A percentile compares a stretch with the other conserved stretches of the same genome.
phyloP scores from a whole-genome alignment of 2,888 invertebrate species.

The Caradrina clavipalpis region DNA sequence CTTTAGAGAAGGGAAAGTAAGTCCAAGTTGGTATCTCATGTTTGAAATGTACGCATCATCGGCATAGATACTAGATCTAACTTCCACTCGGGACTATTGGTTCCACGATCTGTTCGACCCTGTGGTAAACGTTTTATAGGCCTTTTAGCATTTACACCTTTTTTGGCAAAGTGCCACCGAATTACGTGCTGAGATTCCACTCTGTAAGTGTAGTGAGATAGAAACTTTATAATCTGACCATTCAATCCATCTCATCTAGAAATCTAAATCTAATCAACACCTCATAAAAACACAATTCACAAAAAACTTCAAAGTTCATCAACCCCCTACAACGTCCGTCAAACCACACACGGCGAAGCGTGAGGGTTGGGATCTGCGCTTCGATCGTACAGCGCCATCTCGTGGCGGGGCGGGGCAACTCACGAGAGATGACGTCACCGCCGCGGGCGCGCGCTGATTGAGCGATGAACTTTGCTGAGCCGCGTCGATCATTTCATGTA shows the following conservation, averaged over 20 bases:
- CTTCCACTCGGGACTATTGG: background rate
- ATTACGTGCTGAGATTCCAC: conserved; percentile 7
- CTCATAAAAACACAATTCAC: conserved; percentile 18
- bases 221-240: background rate
- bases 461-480: conserved; percentile 86
- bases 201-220: background rate
- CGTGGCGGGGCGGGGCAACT: conserved; percentile 82
- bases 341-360: conserved; percentile 78
- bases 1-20: background rate
- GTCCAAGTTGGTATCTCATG: background rate
- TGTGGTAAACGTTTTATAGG: too few relatives aligned
- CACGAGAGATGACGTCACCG: conserved; percentile 86
- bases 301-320: conserved; percentile 62
- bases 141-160: background rate
- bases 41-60: background rate
- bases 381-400: conserved; percentile 86
- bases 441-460: conserved; percentile 83
- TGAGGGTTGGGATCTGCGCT: conserved; percentile 64
- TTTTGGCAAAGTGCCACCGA: conserved; percentile 20
- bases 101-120: background rate
- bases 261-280: conserved; percentile 33
- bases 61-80: background rate
- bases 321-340: conserved; percentile 54
- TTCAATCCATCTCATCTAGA: background rate
- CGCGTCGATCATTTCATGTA: conserved; percentile 84